Evolutionary conservation across 2,113 vertebrate genomes (phyloP).

Genomic region (Corynorhinus townsendii): DNA sequence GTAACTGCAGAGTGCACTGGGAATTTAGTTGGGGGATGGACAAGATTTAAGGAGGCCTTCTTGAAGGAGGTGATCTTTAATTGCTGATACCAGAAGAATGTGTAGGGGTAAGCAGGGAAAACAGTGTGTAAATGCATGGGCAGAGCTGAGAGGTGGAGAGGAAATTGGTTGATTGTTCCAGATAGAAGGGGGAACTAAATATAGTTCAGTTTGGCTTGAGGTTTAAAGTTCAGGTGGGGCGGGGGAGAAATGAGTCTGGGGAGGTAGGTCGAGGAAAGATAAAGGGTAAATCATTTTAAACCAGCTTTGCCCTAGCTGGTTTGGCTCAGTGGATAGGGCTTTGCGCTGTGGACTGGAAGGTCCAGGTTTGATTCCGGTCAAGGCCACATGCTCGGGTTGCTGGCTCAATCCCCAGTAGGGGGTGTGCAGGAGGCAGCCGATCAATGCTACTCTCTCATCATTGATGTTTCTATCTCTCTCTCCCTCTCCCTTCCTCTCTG

Average conservation of each 20-base stretch:
- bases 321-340: no score
- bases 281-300: neutral
- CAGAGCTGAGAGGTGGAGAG: neutral
- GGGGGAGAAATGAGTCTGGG: neutral
- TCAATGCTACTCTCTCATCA: no score
- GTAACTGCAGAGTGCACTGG: neutral
- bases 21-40: neutral
- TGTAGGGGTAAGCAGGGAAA: rapidly evolving
- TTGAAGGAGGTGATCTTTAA: neutral
- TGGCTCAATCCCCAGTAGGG: no score
- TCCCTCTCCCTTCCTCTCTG: no score
- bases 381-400: no score
- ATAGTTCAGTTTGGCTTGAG: neutral
- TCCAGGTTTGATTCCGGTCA: no score
- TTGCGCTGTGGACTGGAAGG: no score
- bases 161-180: neutral
- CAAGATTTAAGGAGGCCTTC: neutral
- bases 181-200: neutral
- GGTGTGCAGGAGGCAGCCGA: no score
- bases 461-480: no score
- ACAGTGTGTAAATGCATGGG: neutral
- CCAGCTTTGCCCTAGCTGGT: neutral
- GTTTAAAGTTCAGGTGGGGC: neutral
- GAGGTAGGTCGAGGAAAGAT: neutral
- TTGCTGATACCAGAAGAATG: rapidly evolving